phyloP scores from a whole-genome alignment of 1,140 invertebrate genomes.

The Coptotermes formosanus region DNA sequence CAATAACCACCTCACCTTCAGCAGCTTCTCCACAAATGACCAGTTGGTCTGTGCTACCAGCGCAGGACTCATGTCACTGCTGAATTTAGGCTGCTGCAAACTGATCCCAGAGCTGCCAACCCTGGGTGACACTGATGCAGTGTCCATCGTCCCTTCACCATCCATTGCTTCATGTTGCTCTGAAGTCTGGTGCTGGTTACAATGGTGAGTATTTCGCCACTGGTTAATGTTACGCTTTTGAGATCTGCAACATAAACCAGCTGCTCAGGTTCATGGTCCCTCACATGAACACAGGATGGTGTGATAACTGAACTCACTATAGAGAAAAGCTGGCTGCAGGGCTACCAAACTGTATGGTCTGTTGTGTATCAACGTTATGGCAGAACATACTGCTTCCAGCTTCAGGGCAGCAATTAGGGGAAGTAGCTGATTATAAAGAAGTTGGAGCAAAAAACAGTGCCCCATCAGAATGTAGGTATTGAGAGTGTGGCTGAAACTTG shows the following conservation, averaged over 20 bases:
- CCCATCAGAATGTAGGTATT: no score
- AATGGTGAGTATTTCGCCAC: background rate
- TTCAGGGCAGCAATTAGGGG: no score
- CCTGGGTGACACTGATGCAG: background rate
- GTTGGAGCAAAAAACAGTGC: no score
- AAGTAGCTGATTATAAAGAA: no score
- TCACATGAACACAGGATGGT: no score
- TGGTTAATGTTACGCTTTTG: background rate
- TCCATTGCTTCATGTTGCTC: background rate
- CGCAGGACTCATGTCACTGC: constrained; percentile 58
- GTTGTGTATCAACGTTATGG: no score
- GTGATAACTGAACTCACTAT: no score
- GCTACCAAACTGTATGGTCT: no score
- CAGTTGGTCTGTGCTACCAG: constrained; percentile 97
- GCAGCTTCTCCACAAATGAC: constrained; percentile 95
- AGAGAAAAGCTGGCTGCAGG: no score
- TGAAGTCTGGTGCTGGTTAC: background rate
- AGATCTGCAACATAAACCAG: background rate
- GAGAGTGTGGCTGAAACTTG: no score
- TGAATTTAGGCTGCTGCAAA: constrained; percentile 29
- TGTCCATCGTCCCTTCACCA: background rate
- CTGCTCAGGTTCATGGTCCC: no score
- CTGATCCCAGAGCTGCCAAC: background rate
- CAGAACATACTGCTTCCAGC: no score
- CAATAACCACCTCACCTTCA: constrained; percentile 69